These are phyloP conservation scores for Ceratothoa steindachneri DNA, from an alignment of 2,888 invertebrate genomes.

Conservation along the genomic window DNA sequence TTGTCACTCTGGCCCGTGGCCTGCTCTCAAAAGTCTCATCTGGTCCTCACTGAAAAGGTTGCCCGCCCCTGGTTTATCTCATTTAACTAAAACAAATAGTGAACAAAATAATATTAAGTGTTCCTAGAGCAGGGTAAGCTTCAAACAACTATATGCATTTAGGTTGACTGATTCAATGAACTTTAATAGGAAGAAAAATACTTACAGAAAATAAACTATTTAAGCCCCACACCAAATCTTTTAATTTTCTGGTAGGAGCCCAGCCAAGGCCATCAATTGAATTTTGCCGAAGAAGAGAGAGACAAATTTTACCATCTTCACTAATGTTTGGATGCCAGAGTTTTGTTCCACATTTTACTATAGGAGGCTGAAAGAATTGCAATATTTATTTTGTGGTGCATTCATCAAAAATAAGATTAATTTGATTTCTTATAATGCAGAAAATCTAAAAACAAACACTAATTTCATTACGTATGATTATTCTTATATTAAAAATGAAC, in stretches of 20 bases:
- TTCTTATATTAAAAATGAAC: too few relatives aligned
- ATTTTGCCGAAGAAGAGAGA: conserved; percentile 81
- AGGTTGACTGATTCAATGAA: too few relatives aligned
- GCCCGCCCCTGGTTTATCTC: too few relatives aligned
- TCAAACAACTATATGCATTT: too few relatives aligned
- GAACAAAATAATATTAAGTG: too few relatives aligned
- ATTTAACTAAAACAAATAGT: too few relatives aligned
- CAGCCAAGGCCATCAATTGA: conserved; percentile 91
- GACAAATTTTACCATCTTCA: conserved; percentile 85
- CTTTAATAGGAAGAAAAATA: background rate
- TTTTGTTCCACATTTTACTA: conserved; percentile 82
- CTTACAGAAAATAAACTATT: conserved; percentile 75
- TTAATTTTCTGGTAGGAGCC: conserved; percentile 85
- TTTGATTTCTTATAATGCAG: background rate
- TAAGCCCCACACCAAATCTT: conserved; percentile 90
- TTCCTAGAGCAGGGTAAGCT: too few relatives aligned
- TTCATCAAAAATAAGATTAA: background rate
- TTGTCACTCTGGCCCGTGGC: too few relatives aligned
- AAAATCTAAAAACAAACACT: background rate
- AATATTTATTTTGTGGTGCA: conserved; percentile 12
- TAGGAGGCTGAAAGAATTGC: conserved; percentile 64
- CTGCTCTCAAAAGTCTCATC: too few relatives aligned
- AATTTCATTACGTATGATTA: too few relatives aligned
- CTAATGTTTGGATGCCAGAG: conserved; percentile 96
- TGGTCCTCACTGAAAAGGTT: too few relatives aligned